Base-by-base conservation (phyloP, 53 echinoderm and acorn worm genomes). In the Astropecten irregularis region DNA sequence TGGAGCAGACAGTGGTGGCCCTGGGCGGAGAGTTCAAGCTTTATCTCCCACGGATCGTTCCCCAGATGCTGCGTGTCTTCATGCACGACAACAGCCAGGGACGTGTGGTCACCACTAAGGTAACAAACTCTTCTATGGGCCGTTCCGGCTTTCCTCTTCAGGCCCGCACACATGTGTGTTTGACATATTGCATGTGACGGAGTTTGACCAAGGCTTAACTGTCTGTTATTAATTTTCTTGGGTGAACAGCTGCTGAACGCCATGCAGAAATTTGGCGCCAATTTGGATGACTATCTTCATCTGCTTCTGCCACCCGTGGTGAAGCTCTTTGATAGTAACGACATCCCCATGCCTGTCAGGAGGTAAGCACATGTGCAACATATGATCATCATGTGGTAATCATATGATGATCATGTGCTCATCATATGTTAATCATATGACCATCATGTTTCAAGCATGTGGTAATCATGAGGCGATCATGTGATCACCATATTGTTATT, bases 11-110 rank as follows among this genome's bases (percentile, higher is more conserved):
- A 2, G 97, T 96, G 38, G 94, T 96, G 8, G 97, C 97, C 13
- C 87, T 96, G 16, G 97, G 97, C 28, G 97, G 97, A 16, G 97
- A 96, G 53, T 96, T 96, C 76, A 96, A 96, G 71, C 91, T 96
- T 25, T 96, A 96, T 68, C 81, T 96, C 49, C 97, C 94, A 30
- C 89, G 94, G 36, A 89, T 96, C 32, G 90, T 96, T 11, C 97
- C 97, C 1, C 92, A 94, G 77, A 96, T 96, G 97, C 87, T 96
- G 37, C 94, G 91, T 31, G 97, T 96, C 59, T 96, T 96, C 90
- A 96, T 94, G 94, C 97, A 96, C 47, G 97, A 96, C 58, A 93
- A 93, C 76, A 94, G 94, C 89, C 91, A 82, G 28, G 94, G 89
- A 49, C 83, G 91, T 36, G 89, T 89, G 3, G 97, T 96, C 66